Percentiles rank a stretch among this genome's conserved stretches.
Conservation (phyloP, 2,888 invertebrate genomes). For the Agrochola lota region DNA sequence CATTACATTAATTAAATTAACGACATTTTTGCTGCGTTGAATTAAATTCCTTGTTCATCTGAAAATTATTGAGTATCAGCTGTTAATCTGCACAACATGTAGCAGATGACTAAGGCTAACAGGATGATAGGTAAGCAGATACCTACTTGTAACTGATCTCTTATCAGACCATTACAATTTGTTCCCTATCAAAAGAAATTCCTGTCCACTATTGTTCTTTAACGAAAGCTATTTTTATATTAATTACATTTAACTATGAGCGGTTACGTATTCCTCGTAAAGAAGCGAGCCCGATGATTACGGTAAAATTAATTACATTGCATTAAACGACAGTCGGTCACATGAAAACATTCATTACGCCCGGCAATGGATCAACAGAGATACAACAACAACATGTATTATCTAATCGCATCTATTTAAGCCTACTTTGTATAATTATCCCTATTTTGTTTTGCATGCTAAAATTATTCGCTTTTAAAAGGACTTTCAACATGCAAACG, state of each 20-base stretch:
- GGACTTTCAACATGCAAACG: slow-evolving; percentile 62
- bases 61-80: slow-evolving; percentile 61
- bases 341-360: slow-evolving; percentile 66
- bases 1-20: slow-evolving; percentile 64
- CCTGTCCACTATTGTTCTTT: slow-evolving; percentile 44
- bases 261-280: slow-evolving; percentile 31
- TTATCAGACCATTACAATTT: slow-evolving; percentile 51
- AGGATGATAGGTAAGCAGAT: slow-evolving; percentile 4
- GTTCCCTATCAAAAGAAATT: slow-evolving; percentile 40
- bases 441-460: slow-evolving; percentile 61
- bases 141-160: slow-evolving; percentile 31
- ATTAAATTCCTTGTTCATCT: slow-evolving; percentile 62
- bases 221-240: slow-evolving; percentile 29
- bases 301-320: slow-evolving; percentile 61
- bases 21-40: slow-evolving; percentile 62
- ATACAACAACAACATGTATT: slow-evolving; percentile 63
- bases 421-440: slow-evolving; percentile 65
- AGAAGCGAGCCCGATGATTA: slow-evolving; percentile 46
- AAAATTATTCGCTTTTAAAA: slow-evolving; percentile 59
- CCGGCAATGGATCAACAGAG: slow-evolving; percentile 67
- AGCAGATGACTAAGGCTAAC: slow-evolving; percentile 45
- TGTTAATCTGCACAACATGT: slow-evolving; percentile 56
- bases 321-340: slow-evolving; percentile 60
- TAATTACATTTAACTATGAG: slow-evolving; percentile 28
- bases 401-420: slow-evolving; percentile 67